Percentiles rank a stretch among this genome's conserved stretches.
phyloP scores from a whole-genome alignment of 2,797 vertebrate genomes.

The Lacerta agilis region DNA sequence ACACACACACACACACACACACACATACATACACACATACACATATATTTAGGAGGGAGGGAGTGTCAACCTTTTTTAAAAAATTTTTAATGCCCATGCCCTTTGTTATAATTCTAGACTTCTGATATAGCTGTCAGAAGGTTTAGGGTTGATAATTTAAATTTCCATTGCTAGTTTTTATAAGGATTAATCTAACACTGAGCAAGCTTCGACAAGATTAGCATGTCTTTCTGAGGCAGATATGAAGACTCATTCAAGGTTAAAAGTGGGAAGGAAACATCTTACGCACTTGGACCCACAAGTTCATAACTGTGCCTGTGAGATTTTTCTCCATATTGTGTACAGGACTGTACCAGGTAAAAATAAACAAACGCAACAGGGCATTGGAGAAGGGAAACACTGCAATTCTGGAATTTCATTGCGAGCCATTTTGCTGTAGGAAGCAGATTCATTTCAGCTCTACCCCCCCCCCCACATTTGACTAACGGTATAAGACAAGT shows the following conservation, averaged over 20 bases:
- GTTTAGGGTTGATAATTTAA: slow-evolving; percentile 23
- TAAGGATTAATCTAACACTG: neutral
- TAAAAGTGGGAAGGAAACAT: neutral
- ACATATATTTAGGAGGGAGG: no score
- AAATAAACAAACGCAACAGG: neutral
- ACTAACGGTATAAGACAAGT: neutral
- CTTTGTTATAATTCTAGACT: neutral
- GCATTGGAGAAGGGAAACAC: neutral
- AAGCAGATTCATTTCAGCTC: neutral
- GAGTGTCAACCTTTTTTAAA: neutral
- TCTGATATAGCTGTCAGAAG: slow-evolving; percentile 1
- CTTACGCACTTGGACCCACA: neutral
- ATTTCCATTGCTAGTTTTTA: slow-evolving; percentile 1
- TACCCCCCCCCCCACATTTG: neutral
- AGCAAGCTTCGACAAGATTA: slow-evolving; percentile 1
- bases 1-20: no score
- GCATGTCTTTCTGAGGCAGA: neutral
- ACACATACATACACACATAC: no score
- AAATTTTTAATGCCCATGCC: neutral
- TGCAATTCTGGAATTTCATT: neutral
- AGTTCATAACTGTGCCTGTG: neutral
- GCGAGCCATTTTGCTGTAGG: neutral
- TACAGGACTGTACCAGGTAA: no score
- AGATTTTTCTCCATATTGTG: neutral
- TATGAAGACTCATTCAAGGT: slow-evolving; percentile 1